Evolutionary conservation across 1,140 invertebrate genomes (phyloP), one percentile per base, ranked within the genome.

Genomic region (Drosophila sucinea): DNA sequence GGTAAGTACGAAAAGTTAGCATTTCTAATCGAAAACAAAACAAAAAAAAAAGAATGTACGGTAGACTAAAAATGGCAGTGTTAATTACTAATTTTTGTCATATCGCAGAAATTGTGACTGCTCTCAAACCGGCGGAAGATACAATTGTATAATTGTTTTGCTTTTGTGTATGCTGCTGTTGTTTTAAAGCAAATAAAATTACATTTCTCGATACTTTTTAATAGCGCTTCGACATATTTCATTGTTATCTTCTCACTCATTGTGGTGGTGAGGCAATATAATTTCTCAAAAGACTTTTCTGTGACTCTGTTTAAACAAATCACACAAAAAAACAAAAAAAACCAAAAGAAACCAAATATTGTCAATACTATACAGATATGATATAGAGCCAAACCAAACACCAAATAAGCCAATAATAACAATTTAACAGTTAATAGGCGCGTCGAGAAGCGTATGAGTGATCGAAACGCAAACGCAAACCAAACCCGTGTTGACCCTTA

Each of bases 381-480:
- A 11, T 41, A 41, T 41, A 41, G 23, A 51, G 44, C 44, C 44
- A 51, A 51, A 51, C 17, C 17, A 73, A 79, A 79, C 41, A 65
- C 73, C 63, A 79, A 86, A 71, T 89, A 79, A 82, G 69, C 76
- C 84, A 87, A 87, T 87, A 87, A 86, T 83, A 87, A 73, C 75
- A 68, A 79, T 83, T 86, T 70, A 87, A 79, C 72, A 76, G 30
- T 63, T 69, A 86, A 73, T 61, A 66, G 44, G 40, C 32, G 29
- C 62, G 44, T 7, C 33, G 44, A 67, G 6, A 47, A 23, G 1
- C 17, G 23, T 7, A 7, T 47, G 44, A 51, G 23, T 25, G 44
- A 51, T 51, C 44, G 44, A 51, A 51, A 51, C 23, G 11, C 40
- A 41, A 41, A 41, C 11, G 23, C 44, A 70, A 74, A 71, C 58